These are phyloP conservation scores for Trichonephila clavata DNA, from an alignment of 1,140 invertebrate genomes.

Conservation along the genomic window DNA sequence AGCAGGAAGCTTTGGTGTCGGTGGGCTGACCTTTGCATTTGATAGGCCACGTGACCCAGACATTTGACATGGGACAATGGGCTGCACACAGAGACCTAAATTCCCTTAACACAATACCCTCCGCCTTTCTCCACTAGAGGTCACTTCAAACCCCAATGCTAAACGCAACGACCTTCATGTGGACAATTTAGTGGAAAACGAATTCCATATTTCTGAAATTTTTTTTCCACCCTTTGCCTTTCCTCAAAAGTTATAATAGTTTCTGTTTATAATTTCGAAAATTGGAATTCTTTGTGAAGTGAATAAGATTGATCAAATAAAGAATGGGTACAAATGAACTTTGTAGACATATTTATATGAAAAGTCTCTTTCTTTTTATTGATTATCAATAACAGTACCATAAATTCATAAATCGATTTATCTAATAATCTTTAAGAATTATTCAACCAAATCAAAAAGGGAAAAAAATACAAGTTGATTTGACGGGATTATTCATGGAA, in stretches of 20 bases:
- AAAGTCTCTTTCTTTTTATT: too few relatives aligned
- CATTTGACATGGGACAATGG: slow-evolving; percentile 66
- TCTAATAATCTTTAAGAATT: too few relatives aligned
- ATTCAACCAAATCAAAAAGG: too few relatives aligned
- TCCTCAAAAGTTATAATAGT: neutral
- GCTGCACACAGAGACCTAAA: slow-evolving; percentile 68
- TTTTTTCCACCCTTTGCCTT: neutral
- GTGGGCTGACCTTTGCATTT: slow-evolving; percentile 63
- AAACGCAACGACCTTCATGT: slow-evolving; percentile 57
- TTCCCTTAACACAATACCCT: slow-evolving; percentile 68
- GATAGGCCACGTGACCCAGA: slow-evolving; percentile 75
- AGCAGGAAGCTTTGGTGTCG: slow-evolving; percentile 45
- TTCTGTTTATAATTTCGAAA: neutral
- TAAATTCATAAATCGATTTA: too few relatives aligned
- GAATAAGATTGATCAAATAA: too few relatives aligned
- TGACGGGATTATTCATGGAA: too few relatives aligned
- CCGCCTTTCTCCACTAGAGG: slow-evolving; percentile 69
- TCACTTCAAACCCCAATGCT: slow-evolving; percentile 62
- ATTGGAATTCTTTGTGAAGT: neutral
- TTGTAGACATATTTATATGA: neutral
- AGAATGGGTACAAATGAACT: neutral
- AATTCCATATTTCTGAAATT: slow-evolving; percentile 12
- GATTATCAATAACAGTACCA: too few relatives aligned
- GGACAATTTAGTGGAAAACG: neutral
- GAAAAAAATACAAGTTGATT: too few relatives aligned